Conservation (phyloP, 1,140 invertebrate genomes). For the Tyrophagus putrescentiae region DNA sequence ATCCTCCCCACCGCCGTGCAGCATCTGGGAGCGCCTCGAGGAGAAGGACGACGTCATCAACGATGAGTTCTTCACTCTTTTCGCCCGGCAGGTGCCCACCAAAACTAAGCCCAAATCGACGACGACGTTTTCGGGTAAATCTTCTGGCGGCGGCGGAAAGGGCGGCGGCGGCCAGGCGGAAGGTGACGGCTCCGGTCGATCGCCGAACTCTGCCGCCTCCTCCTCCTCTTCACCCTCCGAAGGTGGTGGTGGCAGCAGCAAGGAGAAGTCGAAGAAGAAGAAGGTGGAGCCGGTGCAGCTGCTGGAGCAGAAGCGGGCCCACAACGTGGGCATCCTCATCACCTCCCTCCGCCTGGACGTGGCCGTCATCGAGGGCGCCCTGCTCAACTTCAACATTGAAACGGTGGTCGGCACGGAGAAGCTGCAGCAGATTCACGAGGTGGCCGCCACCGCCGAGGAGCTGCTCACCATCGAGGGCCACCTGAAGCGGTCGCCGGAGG, state of each 20-base stretch:
- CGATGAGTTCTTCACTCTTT: constrained; percentile 71
- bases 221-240: too few relatives aligned
- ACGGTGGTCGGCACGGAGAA: constrained; percentile 71
- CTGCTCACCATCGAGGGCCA: constrained; percentile 58
- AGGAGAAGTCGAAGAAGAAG: constrained; percentile 11
- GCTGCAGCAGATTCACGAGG: constrained; percentile 80
- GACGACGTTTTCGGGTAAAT: too few relatives aligned
- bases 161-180: constrained; percentile 32
- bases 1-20: not conserved
- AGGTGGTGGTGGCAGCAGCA: too few relatives aligned
- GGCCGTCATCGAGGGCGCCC: constrained; percentile 77
- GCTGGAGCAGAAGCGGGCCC: constrained; percentile 77
- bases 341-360: constrained; percentile 84
- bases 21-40: constrained; percentile 62
- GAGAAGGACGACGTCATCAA: constrained; percentile 49
- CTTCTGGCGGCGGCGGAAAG: too few relatives aligned
- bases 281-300: constrained; percentile 49
- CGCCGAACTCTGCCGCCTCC: not conserved
- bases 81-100: constrained; percentile 67
- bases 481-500: constrained; percentile 50
- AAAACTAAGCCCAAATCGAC: constrained; percentile 46
- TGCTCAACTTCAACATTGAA: constrained; percentile 74
- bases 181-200: constrained; percentile 28
- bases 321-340: constrained; percentile 83
- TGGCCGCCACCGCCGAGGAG: constrained; percentile 69